Evolutionary conservation across 1,140 invertebrate genomes (phyloP), one percentile per base, ranked within the genome.

Genomic region (Cyphomyrmex costatus): DNA sequence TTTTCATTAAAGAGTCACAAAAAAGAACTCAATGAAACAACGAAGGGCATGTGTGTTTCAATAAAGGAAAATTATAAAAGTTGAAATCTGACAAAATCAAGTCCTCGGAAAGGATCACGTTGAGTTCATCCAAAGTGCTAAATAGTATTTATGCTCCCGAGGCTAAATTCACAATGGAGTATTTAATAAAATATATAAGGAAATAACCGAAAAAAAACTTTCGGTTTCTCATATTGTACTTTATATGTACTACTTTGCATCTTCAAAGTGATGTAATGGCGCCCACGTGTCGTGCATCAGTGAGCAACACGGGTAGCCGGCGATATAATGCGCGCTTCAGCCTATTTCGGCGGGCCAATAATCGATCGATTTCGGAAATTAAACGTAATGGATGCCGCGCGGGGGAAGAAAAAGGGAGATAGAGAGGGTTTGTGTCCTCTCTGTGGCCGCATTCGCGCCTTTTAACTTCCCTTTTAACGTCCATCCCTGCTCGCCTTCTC

Each of bases 331-430:
- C 21, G 63, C 70, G 12, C 58, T 65, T n/a, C 60, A 36, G 63
- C 46, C 51, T 70, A 70, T 85, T 78, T 68, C 63, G 42, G 60
- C 36, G 46, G 51, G 16, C 73, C 87, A 51, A 87, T 89, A 88
- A 84, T 80, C 86, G 85, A 89, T 89, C 86, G 78, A 85, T 89
- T 87, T 88, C 49, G 87, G 73, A 83, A 88, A 88, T 88, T 83
- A 87, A 83, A 87, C 77, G 70, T 77, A 77, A 87, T 86, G 74
- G 86, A 86, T 21, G 51, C 12, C n/a, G n/a, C 46, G 71, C 36
- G 19, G 19, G 19, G 4, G 0, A 30, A 3, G 19, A 16, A 14
- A 19, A 19, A 33, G 36, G 14, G 33, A 65, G 8, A 21, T 0
- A 53, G 21, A 33, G 33, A 21, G 0, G 14, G 12, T 71, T 46